phyloP scores from a whole-genome alignment of 2,888 invertebrate species.

The Octodonta nipae region DNA sequence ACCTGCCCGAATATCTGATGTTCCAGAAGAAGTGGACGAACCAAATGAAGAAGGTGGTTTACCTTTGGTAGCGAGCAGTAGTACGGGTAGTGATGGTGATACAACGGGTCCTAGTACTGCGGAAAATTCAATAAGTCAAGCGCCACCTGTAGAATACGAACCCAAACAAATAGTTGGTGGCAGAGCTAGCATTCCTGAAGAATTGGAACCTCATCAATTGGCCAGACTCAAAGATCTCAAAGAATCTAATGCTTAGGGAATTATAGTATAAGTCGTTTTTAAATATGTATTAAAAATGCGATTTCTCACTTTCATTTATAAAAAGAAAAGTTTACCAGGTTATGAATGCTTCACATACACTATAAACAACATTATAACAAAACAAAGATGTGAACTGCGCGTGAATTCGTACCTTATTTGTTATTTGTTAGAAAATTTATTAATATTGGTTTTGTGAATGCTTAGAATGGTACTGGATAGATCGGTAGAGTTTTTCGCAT shows the following conservation, averaged over 20 bases:
- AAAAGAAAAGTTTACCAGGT: slow-evolving; percentile 13
- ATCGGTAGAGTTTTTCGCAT: slow-evolving; percentile 5
- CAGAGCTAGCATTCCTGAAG: slow-evolving; percentile 74
- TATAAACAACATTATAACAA: slow-evolving; percentile 10
- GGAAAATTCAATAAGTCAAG: slow-evolving; percentile 46
- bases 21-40: slow-evolving; percentile 9
- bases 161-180: slow-evolving; percentile 53
- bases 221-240: slow-evolving; percentile 78
- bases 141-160: slow-evolving; percentile 20
- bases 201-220: slow-evolving; percentile 76
- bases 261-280: too few species aligned
- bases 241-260: slow-evolving; percentile 73
- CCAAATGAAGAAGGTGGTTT: slow-evolving; percentile 46
- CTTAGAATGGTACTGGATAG: too few species aligned
- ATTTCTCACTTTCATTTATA: too few species aligned
- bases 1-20: slow-evolving; percentile 2
- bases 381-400: slow-evolving; percentile 18
- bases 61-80: slow-evolving; percentile 44
- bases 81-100: slow-evolving; percentile 51
- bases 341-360: slow-evolving; percentile 22
- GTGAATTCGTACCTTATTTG: slow-evolving; percentile 25
- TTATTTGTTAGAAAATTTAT: slow-evolving; percentile 21
- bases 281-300: too few species aligned
- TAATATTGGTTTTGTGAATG: too few species aligned
- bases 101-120: slow-evolving; percentile 50